Percentiles rank a stretch among this genome's conserved stretches.
Conservation (phyloP, 1,140 invertebrate genomes). For the Drosophila varians region DNA sequence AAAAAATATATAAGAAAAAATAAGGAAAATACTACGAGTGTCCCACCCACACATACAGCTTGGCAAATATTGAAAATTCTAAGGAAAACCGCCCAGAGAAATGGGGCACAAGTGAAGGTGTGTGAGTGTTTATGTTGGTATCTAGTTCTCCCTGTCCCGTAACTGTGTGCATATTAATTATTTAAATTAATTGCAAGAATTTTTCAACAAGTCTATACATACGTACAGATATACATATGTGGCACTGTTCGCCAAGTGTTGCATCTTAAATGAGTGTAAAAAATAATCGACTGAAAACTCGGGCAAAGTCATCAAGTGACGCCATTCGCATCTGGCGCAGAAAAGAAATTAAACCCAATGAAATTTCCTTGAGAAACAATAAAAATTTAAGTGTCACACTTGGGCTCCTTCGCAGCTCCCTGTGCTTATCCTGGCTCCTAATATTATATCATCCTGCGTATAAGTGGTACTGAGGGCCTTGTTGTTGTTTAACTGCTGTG, state of each 20-base stretch:
- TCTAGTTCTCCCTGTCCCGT: conserved; percentile 22
- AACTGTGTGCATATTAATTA: conserved; percentile 69
- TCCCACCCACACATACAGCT: conserved; percentile 10
- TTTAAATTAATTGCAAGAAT: conserved; percentile 73
- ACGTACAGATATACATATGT: conserved; percentile 1
- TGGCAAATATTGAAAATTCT: conserved; percentile 57
- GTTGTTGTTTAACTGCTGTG: conserved; percentile 8
- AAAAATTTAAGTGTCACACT: conserved; percentile 31
- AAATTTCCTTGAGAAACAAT: conserved; percentile 27
- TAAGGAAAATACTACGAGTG: conserved; percentile 32
- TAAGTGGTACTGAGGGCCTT: conserved; percentile 14
- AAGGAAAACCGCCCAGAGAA: conserved; percentile 58
- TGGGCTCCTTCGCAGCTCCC: conserved; percentile 6
- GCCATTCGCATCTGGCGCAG: conserved; percentile 22
- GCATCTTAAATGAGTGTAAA: conserved; percentile 44
- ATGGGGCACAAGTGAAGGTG: conserved; percentile 72
- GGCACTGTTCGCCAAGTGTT: conserved; percentile 25
- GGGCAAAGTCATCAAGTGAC: conserved; percentile 28
- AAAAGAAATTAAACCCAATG: conserved; percentile 30
- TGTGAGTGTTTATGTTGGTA: conserved; percentile 38
- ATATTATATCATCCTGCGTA: conserved; percentile 33
- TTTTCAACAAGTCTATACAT: conserved; percentile 54
- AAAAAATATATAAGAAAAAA: conserved; percentile 23
- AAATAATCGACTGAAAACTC: conserved; percentile 29
- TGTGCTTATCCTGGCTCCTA: conserved; percentile 4